Base-by-base conservation (phyloP, 2,113 vertebrate genomes). In the Hymenochirus boettgeri region DNA sequence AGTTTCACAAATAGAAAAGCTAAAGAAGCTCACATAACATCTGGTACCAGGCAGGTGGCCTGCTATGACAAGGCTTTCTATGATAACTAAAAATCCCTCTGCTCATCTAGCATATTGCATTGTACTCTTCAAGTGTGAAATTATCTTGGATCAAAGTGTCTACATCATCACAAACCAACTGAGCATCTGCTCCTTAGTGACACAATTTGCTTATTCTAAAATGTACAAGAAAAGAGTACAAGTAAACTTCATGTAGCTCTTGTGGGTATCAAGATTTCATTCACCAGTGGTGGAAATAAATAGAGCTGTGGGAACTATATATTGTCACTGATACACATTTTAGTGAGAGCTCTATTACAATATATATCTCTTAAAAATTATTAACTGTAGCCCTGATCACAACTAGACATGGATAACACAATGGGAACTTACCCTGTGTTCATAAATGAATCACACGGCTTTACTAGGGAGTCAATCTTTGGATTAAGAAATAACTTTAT, bases 21-120 rank as follows among this genome's bases (percentile, higher is more conserved):
- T 3, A 25, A n/a, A 21, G 31, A 52, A 29, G 12, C 51, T 59
- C 33, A 53, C 27, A 22, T 15, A 60, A 31, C 65, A 69, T 69
- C 65, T 69, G 65, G 56, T 17, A 15, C 23, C 57, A 69, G 31
- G 65, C 65, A 69, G 65, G 65, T 69, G 65, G 65, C 25, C 56
- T 22, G 33, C 47, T 39, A 45, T 12, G 47, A 59, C 65, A 60
- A 60, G 56, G 57, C 26, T 67, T 45, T 47, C 56, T 69, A 47
- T 53, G 65, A 59, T 51, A 45, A 57, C 65, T 60, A 60, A 60
- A 69, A 69, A 69, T 69, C 65, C 65, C 65, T 31, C 65, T 60
- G 57, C 65, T 69, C 47, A n/a, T 60, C 56, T 69, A 60, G 53
- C 57, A 69, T 69, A 69, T 69, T 69, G 65, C 57, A 45, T 53